phyloP scores from a whole-genome alignment of 2,888 invertebrate species.

The Fissipunctia ypsillon region DNA sequence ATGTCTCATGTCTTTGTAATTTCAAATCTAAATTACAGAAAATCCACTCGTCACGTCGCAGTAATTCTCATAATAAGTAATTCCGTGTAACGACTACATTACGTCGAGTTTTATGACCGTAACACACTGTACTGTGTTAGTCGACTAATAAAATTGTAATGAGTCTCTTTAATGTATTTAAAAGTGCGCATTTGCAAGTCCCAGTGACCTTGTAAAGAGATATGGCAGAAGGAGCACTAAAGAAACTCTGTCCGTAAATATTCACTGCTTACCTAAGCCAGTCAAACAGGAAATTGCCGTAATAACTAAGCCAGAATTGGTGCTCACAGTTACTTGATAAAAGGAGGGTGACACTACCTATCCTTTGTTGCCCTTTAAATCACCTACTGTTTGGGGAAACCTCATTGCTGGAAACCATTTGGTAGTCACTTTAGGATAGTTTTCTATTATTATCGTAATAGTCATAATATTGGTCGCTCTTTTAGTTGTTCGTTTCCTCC shows the following conservation, averaged over 20 bases:
- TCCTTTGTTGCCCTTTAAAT: not conserved
- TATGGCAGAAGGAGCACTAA: constrained; percentile 4
- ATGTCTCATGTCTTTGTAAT: constrained; percentile 12
- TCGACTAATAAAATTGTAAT: constrained; percentile 61
- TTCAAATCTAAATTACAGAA: constrained; percentile 31
- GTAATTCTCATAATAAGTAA: constrained; percentile 52
- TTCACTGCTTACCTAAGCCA: not conserved
- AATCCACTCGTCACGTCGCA: constrained; percentile 37
- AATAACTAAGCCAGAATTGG: constrained; percentile 1
- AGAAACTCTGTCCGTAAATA: not conserved
- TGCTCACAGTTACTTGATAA: not conserved
- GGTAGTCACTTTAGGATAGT: not conserved
- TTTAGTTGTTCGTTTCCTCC: not conserved
- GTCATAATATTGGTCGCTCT: not conserved
- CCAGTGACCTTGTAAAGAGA: not conserved
- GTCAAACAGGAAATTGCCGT: not conserved
- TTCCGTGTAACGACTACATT: constrained; percentile 52
- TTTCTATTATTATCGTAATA: not conserved
- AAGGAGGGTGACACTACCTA: not conserved
- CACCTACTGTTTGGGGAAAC: not conserved
- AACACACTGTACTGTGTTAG: constrained; percentile 54
- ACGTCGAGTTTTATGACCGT: constrained; percentile 45
- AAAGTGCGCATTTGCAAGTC: constrained; percentile 57
- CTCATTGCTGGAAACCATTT: not conserved
- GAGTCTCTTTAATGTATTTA: constrained; percentile 51